Evolutionary conservation across 2,113 vertebrate genomes (phyloP), one percentile per base, ranked within the genome.

Genomic region (Galemys pyrenaicus): DNA sequence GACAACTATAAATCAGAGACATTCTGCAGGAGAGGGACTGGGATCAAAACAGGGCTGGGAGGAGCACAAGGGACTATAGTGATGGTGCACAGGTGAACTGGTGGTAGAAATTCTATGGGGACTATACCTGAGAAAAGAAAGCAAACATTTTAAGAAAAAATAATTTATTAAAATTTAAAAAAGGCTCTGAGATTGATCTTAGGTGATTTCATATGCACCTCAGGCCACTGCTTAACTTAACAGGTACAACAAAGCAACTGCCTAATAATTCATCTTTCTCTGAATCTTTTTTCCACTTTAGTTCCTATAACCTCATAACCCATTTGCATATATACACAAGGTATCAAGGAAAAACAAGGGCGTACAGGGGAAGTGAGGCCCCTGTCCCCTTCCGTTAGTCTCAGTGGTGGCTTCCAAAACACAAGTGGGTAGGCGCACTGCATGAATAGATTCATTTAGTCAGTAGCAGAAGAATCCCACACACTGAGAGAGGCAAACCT

Each of bases 261-360:
- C 24, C 60, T 92, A 64, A 85, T n/a, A 78, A 88, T 62, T n/a
- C 49, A 49, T 58, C 58, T 49, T 91, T 84, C 30, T 49, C 77
- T 82, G 49, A 56, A 65, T 58, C 39, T 67, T 84, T 85, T 51
- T 81, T 70, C 46, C 35, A 51, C 32, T 70, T 87, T 65, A 58
- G n/a, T 83, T 86, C 81, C 65, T 95, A 81, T 80, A 54, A 71
- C 35, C 44, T 87, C 32, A 80, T 78, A 78, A 89, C 28, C 41
- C 67, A 91, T 11, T 49, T 64, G 37, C 70, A 92, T 64, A 71
- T 9, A 41, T 15, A 13, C 6, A 65, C 5, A 41, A 46, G 62
- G n/a, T 71, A 37, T 62, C 13, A 11, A 41, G 73, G 56, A 87
- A 81, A 84, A 92, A 64, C 1, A 73, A 86, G 60, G 39, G 84